Base-by-base conservation (phyloP, 2,113 vertebrate genomes). In the Solea senegalensis region DNA sequence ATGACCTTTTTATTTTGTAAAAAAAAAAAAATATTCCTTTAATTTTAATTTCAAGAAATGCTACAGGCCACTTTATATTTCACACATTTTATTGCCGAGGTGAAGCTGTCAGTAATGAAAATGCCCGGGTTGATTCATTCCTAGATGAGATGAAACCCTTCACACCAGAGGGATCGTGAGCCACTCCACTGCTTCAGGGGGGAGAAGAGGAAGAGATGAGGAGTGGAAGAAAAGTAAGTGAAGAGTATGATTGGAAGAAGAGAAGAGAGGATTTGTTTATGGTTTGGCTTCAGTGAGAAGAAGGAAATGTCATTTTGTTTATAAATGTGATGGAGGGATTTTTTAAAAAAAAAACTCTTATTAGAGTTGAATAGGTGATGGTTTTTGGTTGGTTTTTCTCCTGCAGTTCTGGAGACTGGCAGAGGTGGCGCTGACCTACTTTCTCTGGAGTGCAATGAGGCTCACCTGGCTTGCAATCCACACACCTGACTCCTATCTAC, bases 71-170 rank as follows among this genome's bases (percentile, higher is more conserved):
- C 57, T 51, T 64, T 8, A 61, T 61, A 27, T 54, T 74, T 41
- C 39, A 46, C 34, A 34, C 14, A 13, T 66, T 74, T 49, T 43
- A 70, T 50, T 48, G 45, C 43, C 8, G 3, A 21, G 45, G 57
- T 51, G n/a, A 67, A 62, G 34, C 11, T 43, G 52, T 49, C 49
- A 9, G 57, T 21, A 64, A 71, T 75, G 58, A 55, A 65, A 71
- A 57, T 14, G 21, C 46, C 49, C 2, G 7, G 28, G 40, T 58
- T 48, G 9, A 53, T 78, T 51, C 52, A 52, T 74, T 74, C 52
- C 9, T 46, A 54, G 65, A 77, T 77, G 48, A 77, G 60, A 64
- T 71, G 16, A 79, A 72, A 16, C 27, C 16, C 44, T 70, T 79
- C 39, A 49, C 46, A 40, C 26, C 56, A 51, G 44, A 65, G 43